These are phyloP conservation scores for Callimorpha dominula DNA, from an alignment of 2,888 invertebrate species.

Conservation along the genomic window DNA sequence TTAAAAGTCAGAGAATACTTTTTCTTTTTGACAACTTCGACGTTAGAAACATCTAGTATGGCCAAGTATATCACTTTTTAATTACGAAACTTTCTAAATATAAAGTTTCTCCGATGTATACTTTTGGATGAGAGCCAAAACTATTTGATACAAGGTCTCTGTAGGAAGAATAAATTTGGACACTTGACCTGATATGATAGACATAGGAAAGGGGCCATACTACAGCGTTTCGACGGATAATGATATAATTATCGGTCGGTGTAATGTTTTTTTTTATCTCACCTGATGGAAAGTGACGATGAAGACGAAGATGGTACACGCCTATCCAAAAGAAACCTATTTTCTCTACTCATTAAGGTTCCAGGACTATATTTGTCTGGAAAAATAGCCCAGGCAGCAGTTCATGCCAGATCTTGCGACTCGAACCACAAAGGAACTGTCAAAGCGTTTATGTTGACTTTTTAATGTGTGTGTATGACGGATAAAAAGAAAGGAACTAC, in stretches of 20 bases:
- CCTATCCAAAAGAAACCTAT: too few species aligned
- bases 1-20: neutral
- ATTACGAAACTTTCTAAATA: slow-evolving; percentile 48
- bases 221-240: neutral
- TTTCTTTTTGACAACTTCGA: slow-evolving; percentile 6
- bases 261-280: too few species aligned
- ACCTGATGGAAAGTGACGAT: too few species aligned
- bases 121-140: slow-evolving; percentile 40
- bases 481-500: too few species aligned
- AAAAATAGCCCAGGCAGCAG: too few species aligned
- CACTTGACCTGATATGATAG: slow-evolving; percentile 38
- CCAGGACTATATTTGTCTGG: too few species aligned
- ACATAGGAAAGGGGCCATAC: slow-evolving; percentile 16
- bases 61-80: slow-evolving; percentile 25
- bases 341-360: too few species aligned
- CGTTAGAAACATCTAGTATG: neutral
- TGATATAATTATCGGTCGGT: neutral
- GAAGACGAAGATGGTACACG: too few species aligned
- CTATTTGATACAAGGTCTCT: slow-evolving; percentile 43
- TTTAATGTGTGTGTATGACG: too few species aligned
- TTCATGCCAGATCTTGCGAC: too few species aligned
- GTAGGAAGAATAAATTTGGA: slow-evolving; percentile 40
- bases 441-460: too few species aligned
- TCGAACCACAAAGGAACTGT: too few species aligned
- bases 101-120: slow-evolving; percentile 28